Percentiles rank a stretch among this genome's conserved stretches.
These are phyloP conservation scores for Dufourea novaeangliae DNA, from an alignment of 1,140 invertebrate species.

Conservation along the genomic window DNA sequence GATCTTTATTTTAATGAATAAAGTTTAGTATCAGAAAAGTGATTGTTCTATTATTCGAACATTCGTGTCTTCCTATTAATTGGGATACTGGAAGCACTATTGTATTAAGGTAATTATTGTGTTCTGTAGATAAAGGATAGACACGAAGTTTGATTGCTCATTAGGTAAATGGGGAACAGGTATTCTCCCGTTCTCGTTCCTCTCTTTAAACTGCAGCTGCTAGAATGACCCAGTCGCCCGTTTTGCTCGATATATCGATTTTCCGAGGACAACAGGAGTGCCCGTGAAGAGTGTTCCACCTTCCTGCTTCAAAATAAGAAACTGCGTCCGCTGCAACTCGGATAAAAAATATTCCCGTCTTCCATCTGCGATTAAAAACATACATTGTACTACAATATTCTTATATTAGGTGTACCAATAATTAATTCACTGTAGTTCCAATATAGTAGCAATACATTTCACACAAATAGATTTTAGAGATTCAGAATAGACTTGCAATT, in stretches of 20 bases:
- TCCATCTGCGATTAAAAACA: not conserved
- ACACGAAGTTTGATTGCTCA: conserved; percentile 16
- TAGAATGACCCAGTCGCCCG: conserved; percentile 60
- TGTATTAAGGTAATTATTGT: not conserved
- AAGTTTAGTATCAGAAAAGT: too few relatives aligned
- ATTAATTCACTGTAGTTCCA: not conserved
- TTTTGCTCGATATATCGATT: conserved; percentile 77
- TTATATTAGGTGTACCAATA: too few relatives aligned
- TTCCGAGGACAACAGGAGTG: conserved; percentile 53
- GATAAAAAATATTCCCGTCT: not conserved
- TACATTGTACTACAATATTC: too few relatives aligned
- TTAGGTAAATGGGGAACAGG: conserved; percentile 20
- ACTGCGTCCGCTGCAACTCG: not conserved
- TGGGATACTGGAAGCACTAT: too few relatives aligned
- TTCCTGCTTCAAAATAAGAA: conserved; percentile 27
- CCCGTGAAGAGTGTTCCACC: conserved; percentile 15
- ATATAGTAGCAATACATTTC: too few relatives aligned
- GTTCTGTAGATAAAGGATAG: not conserved
- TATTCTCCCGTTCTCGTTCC: not conserved
- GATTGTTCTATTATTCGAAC: too few relatives aligned
- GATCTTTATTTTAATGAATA: too few relatives aligned
- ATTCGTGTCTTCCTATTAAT: too few relatives aligned
- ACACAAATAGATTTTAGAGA: too few relatives aligned
- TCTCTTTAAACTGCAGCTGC: conserved; percentile 24
- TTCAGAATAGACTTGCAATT: too few relatives aligned